A percentile compares a stretch with the other conserved stretches of the same genome.
Conservation (phyloP, 2,797 vertebrate species). For the Microctenopoma stevenorrisi region DNA sequence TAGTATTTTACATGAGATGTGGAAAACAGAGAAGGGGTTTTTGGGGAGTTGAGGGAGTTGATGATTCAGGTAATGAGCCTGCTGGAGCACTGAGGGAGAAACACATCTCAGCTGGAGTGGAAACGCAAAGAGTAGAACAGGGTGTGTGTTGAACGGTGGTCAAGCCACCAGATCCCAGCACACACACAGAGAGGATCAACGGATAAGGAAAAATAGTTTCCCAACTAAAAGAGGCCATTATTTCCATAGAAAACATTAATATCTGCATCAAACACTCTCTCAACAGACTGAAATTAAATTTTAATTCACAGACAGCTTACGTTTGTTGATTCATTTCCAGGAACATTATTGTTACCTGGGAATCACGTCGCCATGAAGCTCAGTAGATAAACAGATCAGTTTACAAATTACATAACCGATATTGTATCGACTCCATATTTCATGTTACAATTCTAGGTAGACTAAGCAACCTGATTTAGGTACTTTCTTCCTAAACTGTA, state of each 20-base stretch:
- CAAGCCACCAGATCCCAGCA: conserved; percentile 26
- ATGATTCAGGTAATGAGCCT: conserved; percentile 59
- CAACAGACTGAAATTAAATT: conserved; percentile 20
- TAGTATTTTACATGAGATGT: conserved; percentile 65
- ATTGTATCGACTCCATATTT: conserved; percentile 16
- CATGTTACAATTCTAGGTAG: conserved; percentile 20
- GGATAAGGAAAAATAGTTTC: conserved; percentile 5
- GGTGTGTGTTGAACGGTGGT: conserved; percentile 31
- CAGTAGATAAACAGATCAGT: conserved; percentile 28
- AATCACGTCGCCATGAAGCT: neutral
- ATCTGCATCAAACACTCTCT: conserved; percentile 22
- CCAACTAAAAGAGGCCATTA: conserved; percentile 15
- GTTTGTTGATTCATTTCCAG: conserved; percentile 42
- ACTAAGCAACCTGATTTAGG: neutral
- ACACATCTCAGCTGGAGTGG: conserved; percentile 28
- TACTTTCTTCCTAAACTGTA: conserved; percentile 6
- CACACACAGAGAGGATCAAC: conserved; percentile 19
- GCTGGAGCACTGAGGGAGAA: conserved; percentile 40
- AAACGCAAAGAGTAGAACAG: conserved; percentile 22
- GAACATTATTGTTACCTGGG: conserved; percentile 21
- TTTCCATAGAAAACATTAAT: conserved; percentile 49
- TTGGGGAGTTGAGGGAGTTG: conserved; percentile 30
- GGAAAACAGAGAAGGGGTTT: conserved; percentile 64
- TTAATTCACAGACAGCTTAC: conserved; percentile 6
- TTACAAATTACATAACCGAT: conserved; percentile 25